Evolutionary conservation across 2,888 invertebrate species (phyloP).

Genomic region (Aleiodes leptofemur): DNA sequence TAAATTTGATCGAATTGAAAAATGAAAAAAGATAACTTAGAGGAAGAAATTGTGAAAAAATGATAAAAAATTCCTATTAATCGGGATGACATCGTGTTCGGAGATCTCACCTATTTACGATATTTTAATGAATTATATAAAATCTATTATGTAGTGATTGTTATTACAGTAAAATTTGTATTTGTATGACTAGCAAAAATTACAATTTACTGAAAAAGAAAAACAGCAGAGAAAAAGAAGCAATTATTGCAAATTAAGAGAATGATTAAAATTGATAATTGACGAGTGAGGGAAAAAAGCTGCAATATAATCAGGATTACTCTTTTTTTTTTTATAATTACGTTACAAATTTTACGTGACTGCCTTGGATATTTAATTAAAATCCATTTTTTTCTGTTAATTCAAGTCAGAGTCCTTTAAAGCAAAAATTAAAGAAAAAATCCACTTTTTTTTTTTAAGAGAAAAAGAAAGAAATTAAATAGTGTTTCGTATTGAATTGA

Average conservation of each 20-base stretch:
- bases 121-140: conserved; percentile 32
- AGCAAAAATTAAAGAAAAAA: conserved; percentile 44
- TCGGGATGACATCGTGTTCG: conserved; percentile 69
- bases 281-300: background rate
- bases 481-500: background rate
- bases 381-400: background rate
- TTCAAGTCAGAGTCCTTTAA: background rate
- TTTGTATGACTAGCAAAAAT: conserved; percentile 31
- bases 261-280: background rate
- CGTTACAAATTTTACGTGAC: background rate
- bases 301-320: background rate
- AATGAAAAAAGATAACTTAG: too few species aligned
- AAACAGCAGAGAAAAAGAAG: conserved; percentile 38
- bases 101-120: conserved; percentile 67
- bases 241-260: conserved; percentile 9
- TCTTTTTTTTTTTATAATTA: conserved; percentile 19
- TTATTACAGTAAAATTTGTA: conserved; percentile 26
- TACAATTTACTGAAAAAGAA: conserved; percentile 54
- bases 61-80: conserved; percentile 51
- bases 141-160: conserved; percentile 32
- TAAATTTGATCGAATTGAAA: background rate
- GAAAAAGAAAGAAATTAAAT: background rate
- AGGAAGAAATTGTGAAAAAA: conserved; percentile 13
- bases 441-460: conserved; percentile 62
- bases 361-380: conserved; percentile 24